Conservation (phyloP, 1,140 invertebrate genomes). For the Ectropis grisescens region DNA sequence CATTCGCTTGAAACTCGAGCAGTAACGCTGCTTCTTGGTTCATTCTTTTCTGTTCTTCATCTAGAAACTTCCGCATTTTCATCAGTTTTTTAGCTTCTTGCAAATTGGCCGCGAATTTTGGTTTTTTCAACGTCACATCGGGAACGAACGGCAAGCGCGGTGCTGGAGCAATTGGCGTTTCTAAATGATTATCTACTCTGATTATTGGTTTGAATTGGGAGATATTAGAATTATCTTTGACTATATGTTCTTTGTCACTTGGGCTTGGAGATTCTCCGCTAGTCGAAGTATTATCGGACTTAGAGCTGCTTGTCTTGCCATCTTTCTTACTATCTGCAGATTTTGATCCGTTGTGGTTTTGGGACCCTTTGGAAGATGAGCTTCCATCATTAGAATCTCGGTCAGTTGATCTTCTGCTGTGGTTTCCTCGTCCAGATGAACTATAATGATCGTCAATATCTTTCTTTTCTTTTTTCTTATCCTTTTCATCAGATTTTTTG, state of each 20-base stretch:
- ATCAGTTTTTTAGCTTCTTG: conserved; percentile 73
- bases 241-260: conserved; percentile 45
- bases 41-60: conserved; percentile 70
- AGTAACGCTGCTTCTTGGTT: conserved; percentile 63
- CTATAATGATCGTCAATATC: conserved; percentile 72
- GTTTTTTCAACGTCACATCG: conserved; percentile 66
- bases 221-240: conserved; percentile 18
- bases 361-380: conserved; percentile 53
- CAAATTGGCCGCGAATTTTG: conserved; percentile 74
- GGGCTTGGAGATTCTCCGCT: conserved; percentile 55
- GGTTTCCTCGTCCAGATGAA: conserved; percentile 61
- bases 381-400: conserved; percentile 73
- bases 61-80: conserved; percentile 75
- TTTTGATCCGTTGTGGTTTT: conserved; percentile 44
- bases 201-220: conserved; percentile 34
- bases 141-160: conserved; percentile 41
- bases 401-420: conserved; percentile 67
- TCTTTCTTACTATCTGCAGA: conserved; percentile 39
- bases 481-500: conserved; percentile 46
- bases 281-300: conserved; percentile 56
- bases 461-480: conserved; percentile 63
- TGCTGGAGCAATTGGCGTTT: conserved; percentile 32
- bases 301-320: conserved; percentile 44
- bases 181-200: conserved; percentile 47
- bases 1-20: conserved; percentile 61